Conservation (phyloP, 2,797 vertebrate genomes). For the Erithacus rubecula region DNA sequence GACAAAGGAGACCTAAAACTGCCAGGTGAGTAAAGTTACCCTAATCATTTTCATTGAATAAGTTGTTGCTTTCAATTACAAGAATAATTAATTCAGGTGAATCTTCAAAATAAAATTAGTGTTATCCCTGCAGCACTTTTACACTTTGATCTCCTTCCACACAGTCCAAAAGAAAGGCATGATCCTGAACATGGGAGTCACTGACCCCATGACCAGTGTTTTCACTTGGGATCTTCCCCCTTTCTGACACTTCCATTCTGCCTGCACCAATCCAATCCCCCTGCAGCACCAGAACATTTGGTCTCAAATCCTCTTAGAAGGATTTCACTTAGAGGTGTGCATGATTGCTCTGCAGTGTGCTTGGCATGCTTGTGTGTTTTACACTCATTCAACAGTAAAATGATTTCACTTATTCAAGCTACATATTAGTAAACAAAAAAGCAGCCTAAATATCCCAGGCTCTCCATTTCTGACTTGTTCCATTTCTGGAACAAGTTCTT, state of each 20-base stretch:
- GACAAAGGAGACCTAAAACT: not conserved
- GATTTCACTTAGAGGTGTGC: too few species aligned
- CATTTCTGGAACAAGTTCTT: not conserved
- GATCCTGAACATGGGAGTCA: not conserved
- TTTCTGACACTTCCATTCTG: not conserved
- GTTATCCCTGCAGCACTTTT: not conserved
- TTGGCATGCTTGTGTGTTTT: not conserved
- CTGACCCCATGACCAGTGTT: fast-evolving
- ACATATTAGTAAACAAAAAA: not conserved
- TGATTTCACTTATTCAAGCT: not conserved
- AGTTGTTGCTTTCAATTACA: not conserved
- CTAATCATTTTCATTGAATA: not conserved
- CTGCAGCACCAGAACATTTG: not conserved
- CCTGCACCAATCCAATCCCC: not conserved
- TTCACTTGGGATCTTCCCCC: not conserved
- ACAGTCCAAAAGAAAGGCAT: not conserved
- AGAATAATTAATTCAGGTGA: not conserved
- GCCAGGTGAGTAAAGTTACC: not conserved
- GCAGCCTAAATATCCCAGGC: not conserved
- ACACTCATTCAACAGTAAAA: not conserved
- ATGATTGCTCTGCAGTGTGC: not conserved
- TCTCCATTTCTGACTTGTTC: not conserved
- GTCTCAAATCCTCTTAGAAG: not conserved
- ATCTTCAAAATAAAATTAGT: not conserved
- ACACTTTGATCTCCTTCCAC: not conserved